Percentiles rank a stretch among this genome's conserved stretches.
These are phyloP conservation scores for Phataginus tetradactyla DNA, from an alignment of 2,797 vertebrate genomes.

Conservation along the genomic window DNA sequence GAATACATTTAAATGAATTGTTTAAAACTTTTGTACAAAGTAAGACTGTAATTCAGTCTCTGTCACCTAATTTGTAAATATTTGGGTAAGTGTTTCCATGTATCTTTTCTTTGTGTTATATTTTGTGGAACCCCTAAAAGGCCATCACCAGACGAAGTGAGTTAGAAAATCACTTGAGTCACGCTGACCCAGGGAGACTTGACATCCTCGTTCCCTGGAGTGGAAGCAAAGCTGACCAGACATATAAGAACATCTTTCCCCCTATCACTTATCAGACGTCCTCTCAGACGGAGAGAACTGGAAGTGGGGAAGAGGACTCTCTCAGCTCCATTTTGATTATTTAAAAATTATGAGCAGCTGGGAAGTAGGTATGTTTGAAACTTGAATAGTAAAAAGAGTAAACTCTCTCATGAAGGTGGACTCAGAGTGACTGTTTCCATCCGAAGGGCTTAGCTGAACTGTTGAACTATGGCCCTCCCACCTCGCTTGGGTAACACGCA, in stretches of 20 bases:
- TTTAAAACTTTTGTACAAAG: not conserved
- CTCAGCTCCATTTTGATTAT: not conserved
- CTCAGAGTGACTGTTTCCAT: not conserved
- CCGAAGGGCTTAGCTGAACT: accelerated
- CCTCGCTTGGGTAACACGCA: accelerated
- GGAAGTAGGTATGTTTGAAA: not conserved
- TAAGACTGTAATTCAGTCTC: not conserved
- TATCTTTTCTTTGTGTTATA: not conserved
- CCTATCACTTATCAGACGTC: not conserved
- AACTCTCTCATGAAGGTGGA: not conserved
- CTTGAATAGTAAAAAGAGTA: not conserved
- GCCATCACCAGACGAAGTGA: not conserved
- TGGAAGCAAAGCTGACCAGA: not conserved
- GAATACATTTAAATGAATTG: constrained; percentile 9
- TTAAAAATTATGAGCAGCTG: not conserved
- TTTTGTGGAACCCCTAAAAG: not conserved
- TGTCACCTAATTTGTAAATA: not conserved
- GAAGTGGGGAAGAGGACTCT: not conserved
- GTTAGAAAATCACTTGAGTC: not conserved
- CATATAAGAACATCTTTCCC: not conserved
- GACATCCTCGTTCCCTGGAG: not conserved
- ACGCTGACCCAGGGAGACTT: not conserved
- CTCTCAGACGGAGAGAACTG: not conserved
- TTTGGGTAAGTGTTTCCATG: not conserved
- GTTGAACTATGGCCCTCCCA: accelerated